Evolutionary conservation across 1,140 invertebrate species (phyloP).

Genomic region (Psix sp.): DNA sequence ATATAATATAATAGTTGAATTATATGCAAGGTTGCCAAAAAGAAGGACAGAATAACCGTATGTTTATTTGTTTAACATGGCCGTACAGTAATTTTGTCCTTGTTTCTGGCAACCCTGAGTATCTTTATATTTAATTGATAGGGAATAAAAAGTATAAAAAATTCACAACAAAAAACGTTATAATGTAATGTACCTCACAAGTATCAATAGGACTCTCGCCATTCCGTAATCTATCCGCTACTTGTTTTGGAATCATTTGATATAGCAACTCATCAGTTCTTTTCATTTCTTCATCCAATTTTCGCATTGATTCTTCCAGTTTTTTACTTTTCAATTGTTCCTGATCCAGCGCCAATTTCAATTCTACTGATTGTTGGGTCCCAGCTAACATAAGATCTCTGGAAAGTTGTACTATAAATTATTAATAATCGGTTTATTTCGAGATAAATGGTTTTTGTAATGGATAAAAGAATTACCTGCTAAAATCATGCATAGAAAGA

Average conservation of each 20-base stretch:
- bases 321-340: slow-evolving; percentile 98
- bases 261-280: slow-evolving; percentile 96
- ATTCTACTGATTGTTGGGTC: slow-evolving; percentile 97
- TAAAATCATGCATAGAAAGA: slow-evolving; percentile 98
- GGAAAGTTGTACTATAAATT: neutral
- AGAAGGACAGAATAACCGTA: too few relatives aligned
- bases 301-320: slow-evolving; percentile 96
- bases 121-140: too few relatives aligned
- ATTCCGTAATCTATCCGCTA: slow-evolving; percentile 92
- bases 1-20: too few relatives aligned
- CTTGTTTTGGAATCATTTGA: slow-evolving; percentile 99
- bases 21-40: too few relatives aligned
- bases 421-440: too few relatives aligned
- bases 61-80: too few relatives aligned
- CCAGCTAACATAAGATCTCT: slow-evolving; percentile 97
- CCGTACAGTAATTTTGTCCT: too few relatives aligned
- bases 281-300: slow-evolving; percentile 96
- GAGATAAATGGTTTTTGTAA: too few relatives aligned
- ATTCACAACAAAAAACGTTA: too few relatives aligned
- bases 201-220: slow-evolving; percentile 96
- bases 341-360: slow-evolving; percentile 96
- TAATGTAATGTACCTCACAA: slow-evolving; percentile 86
- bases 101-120: too few relatives aligned
- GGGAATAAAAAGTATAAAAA: too few relatives aligned
- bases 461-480: too few relatives aligned